Evolutionary conservation across 2,113 vertebrate genomes (phyloP).

Genomic region (Phyllostomus hastatus): DNA sequence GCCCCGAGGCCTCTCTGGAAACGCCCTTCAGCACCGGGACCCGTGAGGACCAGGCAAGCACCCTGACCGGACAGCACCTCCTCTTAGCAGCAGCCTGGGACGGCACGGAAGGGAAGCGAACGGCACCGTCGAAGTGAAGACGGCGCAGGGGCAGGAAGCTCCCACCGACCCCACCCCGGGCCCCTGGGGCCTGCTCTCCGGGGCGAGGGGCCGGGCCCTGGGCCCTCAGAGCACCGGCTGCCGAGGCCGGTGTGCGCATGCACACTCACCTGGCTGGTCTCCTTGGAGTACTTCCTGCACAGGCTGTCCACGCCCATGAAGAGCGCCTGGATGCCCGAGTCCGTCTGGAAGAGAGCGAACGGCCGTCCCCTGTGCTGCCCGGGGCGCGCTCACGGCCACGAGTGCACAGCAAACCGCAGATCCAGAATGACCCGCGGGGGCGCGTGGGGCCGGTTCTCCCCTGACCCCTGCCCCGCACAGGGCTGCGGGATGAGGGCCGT

Average conservation of each 20-base stretch:
- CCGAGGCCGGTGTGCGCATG: accelerated
- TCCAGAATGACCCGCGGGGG: not conserved
- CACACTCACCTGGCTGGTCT: conserved; percentile 88
- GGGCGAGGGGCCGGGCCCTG: not conserved
- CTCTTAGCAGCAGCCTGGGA: not conserved
- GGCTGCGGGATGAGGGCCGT: not conserved
- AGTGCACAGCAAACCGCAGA: not conserved
- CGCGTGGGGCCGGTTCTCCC: not conserved
- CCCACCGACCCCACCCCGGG: accelerated
- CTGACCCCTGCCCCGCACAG: too few relatives aligned
- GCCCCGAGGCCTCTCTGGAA: not conserved
- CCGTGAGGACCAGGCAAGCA: not conserved
- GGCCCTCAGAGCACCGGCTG: not conserved
- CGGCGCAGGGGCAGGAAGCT: not conserved
- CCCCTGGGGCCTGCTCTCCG: not conserved
- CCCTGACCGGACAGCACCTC: not conserved
- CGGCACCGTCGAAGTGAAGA: accelerated
- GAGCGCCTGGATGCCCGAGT: conserved; percentile 86
- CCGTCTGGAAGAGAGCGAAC: conserved; percentile 83
- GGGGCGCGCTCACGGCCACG: not conserved
- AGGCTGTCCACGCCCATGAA: conserved; percentile 86
- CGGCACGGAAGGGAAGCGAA: not conserved
- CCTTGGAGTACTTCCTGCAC: conserved; percentile 85
- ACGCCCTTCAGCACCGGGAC: not conserved
- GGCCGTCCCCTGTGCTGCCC: too few relatives aligned